Evolutionary conservation across 2,113 vertebrate species (phyloP), one percentile per base, ranked within the genome.

Genomic region (Cyprinodon tularosa): DNA sequence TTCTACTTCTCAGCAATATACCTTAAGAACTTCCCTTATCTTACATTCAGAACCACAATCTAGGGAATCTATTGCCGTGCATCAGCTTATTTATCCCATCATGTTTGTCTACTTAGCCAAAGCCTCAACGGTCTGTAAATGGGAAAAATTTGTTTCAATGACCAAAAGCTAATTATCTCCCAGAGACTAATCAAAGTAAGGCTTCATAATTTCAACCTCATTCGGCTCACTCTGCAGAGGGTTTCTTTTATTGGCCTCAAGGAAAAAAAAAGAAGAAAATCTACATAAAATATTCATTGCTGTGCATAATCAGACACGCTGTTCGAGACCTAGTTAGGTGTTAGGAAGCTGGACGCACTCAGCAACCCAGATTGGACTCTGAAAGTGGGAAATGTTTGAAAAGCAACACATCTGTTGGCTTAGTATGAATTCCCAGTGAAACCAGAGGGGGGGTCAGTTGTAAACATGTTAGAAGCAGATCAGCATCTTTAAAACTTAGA

Each of bases 251-350:
- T 64, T 71, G 64, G 53, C 44, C 64, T 13, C 0, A 15, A 68
- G 44, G 45, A 63, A 75, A 66, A 57, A 74, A 74, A 60, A 73
- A 59, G n/a, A 17, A 53, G 15, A 20, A 57, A 47, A 76, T 73
- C 22, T 20, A 38, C 76, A 74, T 82, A 36, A 70, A 86, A 88
- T 84, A 90, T 88, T 86, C 84, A 86, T 66, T 38, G 37, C 67
- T 10, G 37, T 66, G 74, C 69, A 76, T 88, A 73, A 88, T 88
- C 67, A 80, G 57, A 82, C 77, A 81, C 12, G 82, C 78, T 80
- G 75, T 76, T 84, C 63, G 44, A 91, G 74, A 68, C 81, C 83
- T 68, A 81, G 66, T 86, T 48, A 76, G 74, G 81, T 83, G 86
- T 86, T 47, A 66, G 71, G 48, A 62, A 66, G 74, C 74, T 75